Percentiles rank a stretch among this genome's conserved stretches.
Conservation (phyloP, 1,140 invertebrate species). For the Zaprionus gabonicus region DNA sequence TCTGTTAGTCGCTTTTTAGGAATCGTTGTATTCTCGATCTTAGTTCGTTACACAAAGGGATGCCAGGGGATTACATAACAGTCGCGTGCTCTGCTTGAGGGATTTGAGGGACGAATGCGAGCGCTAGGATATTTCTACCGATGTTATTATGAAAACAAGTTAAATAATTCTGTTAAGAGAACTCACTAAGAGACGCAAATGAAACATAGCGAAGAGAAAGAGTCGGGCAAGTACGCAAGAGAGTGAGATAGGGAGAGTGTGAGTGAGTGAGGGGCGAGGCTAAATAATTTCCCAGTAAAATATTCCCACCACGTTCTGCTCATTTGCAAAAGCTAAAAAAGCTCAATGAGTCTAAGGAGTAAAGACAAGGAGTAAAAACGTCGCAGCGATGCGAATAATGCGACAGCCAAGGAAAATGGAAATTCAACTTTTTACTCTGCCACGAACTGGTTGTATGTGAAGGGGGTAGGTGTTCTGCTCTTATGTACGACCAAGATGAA, state of each 20-base stretch:
- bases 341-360: background rate
- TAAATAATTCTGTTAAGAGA: no score
- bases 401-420: background rate
- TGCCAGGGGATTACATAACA: no score
- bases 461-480: background rate
- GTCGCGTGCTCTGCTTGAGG: no score
- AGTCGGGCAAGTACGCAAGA: no score
- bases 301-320: background rate
- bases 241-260: background rate
- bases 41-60: no score
- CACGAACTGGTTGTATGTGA: background rate
- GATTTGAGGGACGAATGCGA: no score
- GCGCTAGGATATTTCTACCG: no score
- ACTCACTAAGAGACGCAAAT: no score
- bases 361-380: background rate
- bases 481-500: slow-evolving; percentile 6
- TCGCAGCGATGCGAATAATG: background rate
- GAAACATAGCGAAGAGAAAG: no score
- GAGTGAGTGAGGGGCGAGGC: background rate
- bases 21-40: no score
- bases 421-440: background rate
- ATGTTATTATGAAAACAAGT: no score
- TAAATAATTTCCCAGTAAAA: background rate
- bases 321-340: background rate
- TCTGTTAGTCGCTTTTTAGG: no score